phyloP scores from a whole-genome alignment of 35 echinoderm and acorn worm genomes.

The Ptychodera flava region DNA sequence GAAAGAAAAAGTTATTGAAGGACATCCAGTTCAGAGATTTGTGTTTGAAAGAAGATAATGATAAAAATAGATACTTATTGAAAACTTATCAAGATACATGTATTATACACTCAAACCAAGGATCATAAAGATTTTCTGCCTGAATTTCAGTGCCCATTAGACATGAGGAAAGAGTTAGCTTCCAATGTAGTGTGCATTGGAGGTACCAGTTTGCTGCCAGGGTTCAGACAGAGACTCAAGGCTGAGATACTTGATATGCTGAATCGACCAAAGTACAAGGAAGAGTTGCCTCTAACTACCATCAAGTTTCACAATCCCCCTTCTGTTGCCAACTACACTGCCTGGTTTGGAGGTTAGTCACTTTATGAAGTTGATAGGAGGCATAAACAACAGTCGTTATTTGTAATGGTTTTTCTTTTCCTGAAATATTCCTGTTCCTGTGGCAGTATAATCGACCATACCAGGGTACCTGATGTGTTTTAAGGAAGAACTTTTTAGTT shows the following conservation, averaged over 20 bases:
- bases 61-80: background rate
- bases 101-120: background rate
- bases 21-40: too few species aligned
- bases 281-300: slow-evolving; percentile 36
- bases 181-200: slow-evolving; percentile 74
- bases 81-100: too few species aligned
- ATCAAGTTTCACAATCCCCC: slow-evolving; percentile 85
- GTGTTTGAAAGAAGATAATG: background rate
- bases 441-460: too few species aligned
- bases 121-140: background rate
- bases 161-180: slow-evolving; percentile 58
- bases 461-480: too few species aligned
- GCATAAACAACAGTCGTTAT: background rate
- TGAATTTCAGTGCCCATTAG: slow-evolving; percentile 75
- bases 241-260: slow-evolving; percentile 57
- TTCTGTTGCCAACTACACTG: slow-evolving; percentile 82
- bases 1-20: too few species aligned
- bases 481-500: too few species aligned
- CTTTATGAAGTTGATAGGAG: background rate
- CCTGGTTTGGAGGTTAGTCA: slow-evolving; percentile 87
- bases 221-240: slow-evolving; percentile 60
- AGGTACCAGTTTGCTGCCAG: slow-evolving; percentile 72
- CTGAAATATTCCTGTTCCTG: too few species aligned
- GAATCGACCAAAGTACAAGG: slow-evolving; percentile 58
- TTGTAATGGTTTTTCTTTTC: too few species aligned